Evolutionary conservation across 2,113 vertebrate genomes (phyloP).

Genomic region (Megaceryle maxima): DNA sequence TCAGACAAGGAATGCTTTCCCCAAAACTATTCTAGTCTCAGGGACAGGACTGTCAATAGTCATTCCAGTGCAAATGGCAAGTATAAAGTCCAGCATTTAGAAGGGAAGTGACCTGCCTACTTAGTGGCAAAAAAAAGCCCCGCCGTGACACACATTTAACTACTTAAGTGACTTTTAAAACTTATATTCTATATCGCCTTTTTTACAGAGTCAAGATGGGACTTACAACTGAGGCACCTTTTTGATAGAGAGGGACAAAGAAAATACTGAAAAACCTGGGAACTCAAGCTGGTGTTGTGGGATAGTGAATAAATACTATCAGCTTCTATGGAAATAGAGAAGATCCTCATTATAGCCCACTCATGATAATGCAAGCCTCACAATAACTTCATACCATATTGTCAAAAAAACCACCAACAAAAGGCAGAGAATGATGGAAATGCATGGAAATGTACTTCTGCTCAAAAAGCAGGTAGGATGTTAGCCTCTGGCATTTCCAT

Average conservation of each 20-base stretch:
- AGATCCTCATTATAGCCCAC: background rate
- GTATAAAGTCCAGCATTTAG: conserved; percentile 38
- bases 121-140: background rate
- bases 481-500: background rate
- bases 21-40: background rate
- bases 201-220: background rate
- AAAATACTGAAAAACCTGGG: background rate
- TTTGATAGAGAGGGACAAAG: background rate
- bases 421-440: background rate
- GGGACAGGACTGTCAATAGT: conserved; percentile 9
- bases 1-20: conserved; percentile 35
- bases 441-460: background rate
- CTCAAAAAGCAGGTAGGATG: background rate
- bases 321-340: background rate
- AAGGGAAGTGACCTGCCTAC: background rate
- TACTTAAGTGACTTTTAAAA: background rate
- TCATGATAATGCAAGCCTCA: background rate
- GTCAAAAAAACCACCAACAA: background rate
- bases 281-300: background rate
- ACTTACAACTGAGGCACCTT: background rate
- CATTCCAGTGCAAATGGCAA: conserved; percentile 13
- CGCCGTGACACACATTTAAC: conserved; percentile 10
- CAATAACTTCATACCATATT: background rate
- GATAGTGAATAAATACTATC: background rate
- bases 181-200: background rate